Evolutionary conservation across 2,888 invertebrate species (phyloP).

Genomic region (Spialia ferax): DNA sequence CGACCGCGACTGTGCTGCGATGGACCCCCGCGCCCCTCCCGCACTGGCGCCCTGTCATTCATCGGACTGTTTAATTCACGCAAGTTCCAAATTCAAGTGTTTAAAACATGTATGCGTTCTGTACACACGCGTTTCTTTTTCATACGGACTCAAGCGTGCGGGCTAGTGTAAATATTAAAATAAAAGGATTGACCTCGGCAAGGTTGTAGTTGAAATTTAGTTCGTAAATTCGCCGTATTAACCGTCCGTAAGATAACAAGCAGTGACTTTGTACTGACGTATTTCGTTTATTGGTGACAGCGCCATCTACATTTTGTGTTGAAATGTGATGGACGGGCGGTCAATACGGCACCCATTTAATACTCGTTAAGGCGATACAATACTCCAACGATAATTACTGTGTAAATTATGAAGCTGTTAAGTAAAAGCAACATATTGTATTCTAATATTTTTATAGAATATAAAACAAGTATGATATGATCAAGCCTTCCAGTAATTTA

Average conservation of each 20-base stretch:
- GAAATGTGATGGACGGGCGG: slow-evolving; percentile 53
- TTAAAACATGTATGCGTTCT: slow-evolving; percentile 31
- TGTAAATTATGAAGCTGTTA: slow-evolving; percentile 74
- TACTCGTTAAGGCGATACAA: slow-evolving; percentile 58
- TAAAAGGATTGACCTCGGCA: slow-evolving; percentile 50
- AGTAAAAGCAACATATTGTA: slow-evolving; percentile 72
- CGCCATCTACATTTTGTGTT: slow-evolving; percentile 54
- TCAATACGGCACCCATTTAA: slow-evolving; percentile 57
- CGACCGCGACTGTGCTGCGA: slow-evolving; percentile 61
- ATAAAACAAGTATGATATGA: slow-evolving; percentile 82
- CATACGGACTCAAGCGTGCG: slow-evolving; percentile 23
- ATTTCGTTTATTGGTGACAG: slow-evolving; percentile 45
- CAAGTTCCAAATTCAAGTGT: slow-evolving; percentile 39
- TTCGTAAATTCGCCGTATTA: slow-evolving; percentile 55
- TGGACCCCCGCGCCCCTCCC: slow-evolving; percentile 82
- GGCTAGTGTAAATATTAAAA: slow-evolving; percentile 66
- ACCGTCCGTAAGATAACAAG: slow-evolving; percentile 53
- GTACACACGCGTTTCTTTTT: slow-evolving; percentile 41
- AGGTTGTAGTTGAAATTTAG: slow-evolving; percentile 69
- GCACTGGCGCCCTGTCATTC: slow-evolving; percentile 79
- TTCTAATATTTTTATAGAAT: slow-evolving; percentile 87
- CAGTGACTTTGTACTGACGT: slow-evolving; percentile 63
- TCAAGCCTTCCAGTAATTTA: slow-evolving; percentile 86
- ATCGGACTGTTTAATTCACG: slow-evolving; percentile 64
- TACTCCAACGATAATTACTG: slow-evolving; percentile 78